Percentiles rank a stretch among this genome's conserved stretches.
Evolutionary conservation across 2,888 invertebrate species (phyloP).

Genomic region (Micoletzkya japonica): DNA sequence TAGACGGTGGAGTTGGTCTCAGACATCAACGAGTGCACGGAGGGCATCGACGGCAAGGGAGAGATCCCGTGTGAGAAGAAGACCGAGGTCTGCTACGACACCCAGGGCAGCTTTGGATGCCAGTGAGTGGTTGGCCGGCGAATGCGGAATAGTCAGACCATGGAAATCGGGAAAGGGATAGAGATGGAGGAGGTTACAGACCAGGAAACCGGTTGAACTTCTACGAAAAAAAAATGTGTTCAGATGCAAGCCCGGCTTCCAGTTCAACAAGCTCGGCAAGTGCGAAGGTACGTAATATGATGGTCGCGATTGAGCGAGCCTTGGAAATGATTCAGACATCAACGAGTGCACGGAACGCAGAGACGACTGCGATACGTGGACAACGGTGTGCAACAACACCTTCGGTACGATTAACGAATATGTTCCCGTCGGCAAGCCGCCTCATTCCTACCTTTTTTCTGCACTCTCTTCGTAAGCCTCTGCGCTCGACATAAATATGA

Average conservation of each 20-base stretch:
- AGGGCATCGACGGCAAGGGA: conserved; percentile 9
- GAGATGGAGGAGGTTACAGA: background rate
- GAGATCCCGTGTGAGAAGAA: background rate
- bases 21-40: conserved; percentile 29
- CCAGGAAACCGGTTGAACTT: too few relatives aligned
- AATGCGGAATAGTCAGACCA: background rate
- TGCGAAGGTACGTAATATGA: too few relatives aligned
- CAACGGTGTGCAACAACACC: conserved; percentile 12
- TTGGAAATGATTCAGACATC: too few relatives aligned
- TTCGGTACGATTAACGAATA: background rate
- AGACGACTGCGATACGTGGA: conserved; percentile 7
- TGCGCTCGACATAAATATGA: too few relatives aligned
- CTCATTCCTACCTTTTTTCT: too few relatives aligned
- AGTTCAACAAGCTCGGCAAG: too few relatives aligned
- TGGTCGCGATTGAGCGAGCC: too few relatives aligned
- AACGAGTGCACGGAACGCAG: conserved; percentile 22
- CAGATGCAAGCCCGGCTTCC: too few relatives aligned
- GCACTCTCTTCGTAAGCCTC: too few relatives aligned
- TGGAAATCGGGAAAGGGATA: background rate
- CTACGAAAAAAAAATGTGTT: too few relatives aligned
- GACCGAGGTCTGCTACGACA: background rate
- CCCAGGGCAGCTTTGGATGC: background rate
- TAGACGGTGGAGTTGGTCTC: background rate
- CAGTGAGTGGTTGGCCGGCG: background rate
- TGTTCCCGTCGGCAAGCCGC: too few relatives aligned